These are phyloP conservation scores for Invenusta paracnida DNA, from an alignment of 2,888 invertebrate species.

Conservation along the genomic window DNA sequence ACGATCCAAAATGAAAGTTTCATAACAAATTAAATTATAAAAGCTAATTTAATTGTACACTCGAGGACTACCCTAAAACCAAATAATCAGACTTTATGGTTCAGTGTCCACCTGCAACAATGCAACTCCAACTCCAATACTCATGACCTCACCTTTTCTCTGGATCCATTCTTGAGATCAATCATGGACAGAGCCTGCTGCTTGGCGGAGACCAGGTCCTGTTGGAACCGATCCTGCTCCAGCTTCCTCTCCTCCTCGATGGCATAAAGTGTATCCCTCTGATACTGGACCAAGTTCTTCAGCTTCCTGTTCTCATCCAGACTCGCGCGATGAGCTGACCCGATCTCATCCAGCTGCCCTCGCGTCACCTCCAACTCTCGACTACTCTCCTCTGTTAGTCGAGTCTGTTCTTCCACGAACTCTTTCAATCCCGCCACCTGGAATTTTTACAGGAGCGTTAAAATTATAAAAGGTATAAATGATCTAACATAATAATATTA, in stretches of 20 bases:
- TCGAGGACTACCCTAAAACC: too few relatives aligned
- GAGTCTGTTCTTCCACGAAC: constrained; percentile 5
- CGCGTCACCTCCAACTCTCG: not conserved
- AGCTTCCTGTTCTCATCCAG: not conserved
- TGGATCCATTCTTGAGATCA: not conserved
- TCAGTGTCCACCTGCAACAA: too few relatives aligned
- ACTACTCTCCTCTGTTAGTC: not conserved
- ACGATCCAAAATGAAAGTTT: too few relatives aligned
- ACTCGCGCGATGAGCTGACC: not conserved
- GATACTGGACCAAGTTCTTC: constrained; percentile 12
- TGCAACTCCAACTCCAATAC: too few relatives aligned
- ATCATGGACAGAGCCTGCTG: not conserved
- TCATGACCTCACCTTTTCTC: too few relatives aligned
- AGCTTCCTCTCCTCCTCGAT: not conserved
- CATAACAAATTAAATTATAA: too few relatives aligned
- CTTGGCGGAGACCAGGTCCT: not conserved
- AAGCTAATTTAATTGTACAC: too few relatives aligned
- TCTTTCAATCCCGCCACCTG: not conserved
- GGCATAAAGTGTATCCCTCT: not conserved
- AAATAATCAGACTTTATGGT: too few relatives aligned
- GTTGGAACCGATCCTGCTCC: not conserved
- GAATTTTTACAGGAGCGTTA: too few relatives aligned
- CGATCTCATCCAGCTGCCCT: not conserved
- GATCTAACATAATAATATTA: too few relatives aligned
- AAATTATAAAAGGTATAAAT: too few relatives aligned